These are phyloP conservation scores for Linnaemya vulpina DNA, from an alignment of 2,888 invertebrate species.

Conservation along the genomic window DNA sequence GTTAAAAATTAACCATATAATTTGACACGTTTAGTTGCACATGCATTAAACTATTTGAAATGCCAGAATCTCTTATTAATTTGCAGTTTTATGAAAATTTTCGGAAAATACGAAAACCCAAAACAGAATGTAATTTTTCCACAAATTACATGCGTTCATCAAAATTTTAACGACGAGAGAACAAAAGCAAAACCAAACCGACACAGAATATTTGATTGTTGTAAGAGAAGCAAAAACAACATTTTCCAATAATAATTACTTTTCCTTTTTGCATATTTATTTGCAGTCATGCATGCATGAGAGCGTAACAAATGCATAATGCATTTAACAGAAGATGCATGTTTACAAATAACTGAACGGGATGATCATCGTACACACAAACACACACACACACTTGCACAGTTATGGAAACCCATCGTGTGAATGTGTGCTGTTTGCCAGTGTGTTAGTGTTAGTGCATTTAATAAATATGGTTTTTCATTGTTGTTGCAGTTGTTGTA, in stretches of 20 bases:
- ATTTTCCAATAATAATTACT: constrained; percentile 66
- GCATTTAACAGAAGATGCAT: constrained; percentile 36
- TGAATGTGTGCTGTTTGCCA: neutral
- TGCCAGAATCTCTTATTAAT: neutral
- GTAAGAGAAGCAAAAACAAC: constrained; percentile 42
- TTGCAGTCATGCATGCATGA: constrained; percentile 59
- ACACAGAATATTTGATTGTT: neutral
- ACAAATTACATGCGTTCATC: constrained; percentile 5
- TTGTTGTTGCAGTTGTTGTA: constrained; percentile 17
- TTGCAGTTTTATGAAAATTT: constrained; percentile 9
- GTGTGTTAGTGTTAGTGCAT: constrained; percentile 18
- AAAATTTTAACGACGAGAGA: constrained; percentile 27
- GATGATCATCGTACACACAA: too few species aligned
- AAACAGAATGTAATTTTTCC: neutral
- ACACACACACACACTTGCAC: neutral
- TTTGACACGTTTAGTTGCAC: too few species aligned
- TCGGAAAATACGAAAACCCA: neutral
- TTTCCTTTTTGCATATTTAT: constrained; percentile 51
- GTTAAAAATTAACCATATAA: too few species aligned
- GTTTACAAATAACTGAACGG: neutral
- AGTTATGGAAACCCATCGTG: neutral
- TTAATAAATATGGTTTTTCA: constrained; percentile 35
- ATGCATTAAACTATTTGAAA: neutral
- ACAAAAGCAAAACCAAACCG: constrained; percentile 7
- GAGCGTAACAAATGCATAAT: constrained; percentile 60